phyloP scores from a whole-genome alignment of 2,797 vertebrate genomes.

The Meriones psammophilus region DNA sequence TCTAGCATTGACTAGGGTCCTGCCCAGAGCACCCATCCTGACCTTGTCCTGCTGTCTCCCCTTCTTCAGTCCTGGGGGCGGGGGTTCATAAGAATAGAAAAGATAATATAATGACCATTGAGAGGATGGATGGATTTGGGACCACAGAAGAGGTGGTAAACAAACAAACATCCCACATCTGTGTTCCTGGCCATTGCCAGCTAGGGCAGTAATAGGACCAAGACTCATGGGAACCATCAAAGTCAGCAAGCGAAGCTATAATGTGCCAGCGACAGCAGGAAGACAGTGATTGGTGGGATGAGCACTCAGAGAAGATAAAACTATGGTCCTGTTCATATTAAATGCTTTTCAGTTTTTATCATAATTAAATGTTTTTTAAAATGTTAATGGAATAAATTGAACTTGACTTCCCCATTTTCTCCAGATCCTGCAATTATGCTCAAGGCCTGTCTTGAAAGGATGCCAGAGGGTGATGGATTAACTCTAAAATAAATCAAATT shows the following conservation, averaged over 20 bases:
- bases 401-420: slow-evolving; percentile 80
- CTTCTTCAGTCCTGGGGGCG: not conserved
- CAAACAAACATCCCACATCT: not conserved
- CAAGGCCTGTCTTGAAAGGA: slow-evolving; percentile 82
- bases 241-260: not conserved
- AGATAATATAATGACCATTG: not conserved
- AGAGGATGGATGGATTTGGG: not conserved
- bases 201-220: no score
- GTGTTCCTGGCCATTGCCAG: not conserved
- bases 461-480: slow-evolving; percentile 82
- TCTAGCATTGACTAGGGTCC: not conserved
- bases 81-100: not conserved
- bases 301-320: slow-evolving; percentile 69
- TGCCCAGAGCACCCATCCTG: fast-evolving
- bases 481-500: slow-evolving; percentile 82
- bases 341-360: slow-evolving; percentile 83
- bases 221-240: not conserved
- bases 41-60: not conserved
- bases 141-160: not conserved
- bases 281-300: slow-evolving; percentile 20
- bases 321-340: slow-evolving; percentile 73
- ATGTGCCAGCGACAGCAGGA: not conserved
- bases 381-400: slow-evolving; percentile 81
- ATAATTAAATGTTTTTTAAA: slow-evolving; percentile 78
- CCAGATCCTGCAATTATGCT: slow-evolving; percentile 77